Percentiles rank a stretch among this genome's conserved stretches.
Conservation (phyloP, 2,797 vertebrate species). For the Gallinago solitaria region DNA sequence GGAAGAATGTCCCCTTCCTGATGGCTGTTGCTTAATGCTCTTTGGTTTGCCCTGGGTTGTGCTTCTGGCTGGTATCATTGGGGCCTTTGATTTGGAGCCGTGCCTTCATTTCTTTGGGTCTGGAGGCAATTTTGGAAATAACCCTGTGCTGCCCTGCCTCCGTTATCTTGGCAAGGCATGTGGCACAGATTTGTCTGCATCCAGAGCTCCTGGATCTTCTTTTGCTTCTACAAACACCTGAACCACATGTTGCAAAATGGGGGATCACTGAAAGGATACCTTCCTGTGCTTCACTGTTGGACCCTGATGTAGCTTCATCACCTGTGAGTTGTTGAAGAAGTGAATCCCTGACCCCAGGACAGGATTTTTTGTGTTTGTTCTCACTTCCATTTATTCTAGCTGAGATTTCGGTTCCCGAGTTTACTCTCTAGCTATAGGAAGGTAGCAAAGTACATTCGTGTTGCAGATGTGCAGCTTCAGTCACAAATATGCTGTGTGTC, state of each 20-base stretch:
- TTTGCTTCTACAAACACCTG: not conserved
- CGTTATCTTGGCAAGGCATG: fast-evolving
- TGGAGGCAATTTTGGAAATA: not conserved
- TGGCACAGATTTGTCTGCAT: not conserved
- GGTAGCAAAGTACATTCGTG: not conserved
- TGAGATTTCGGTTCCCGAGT: not conserved
- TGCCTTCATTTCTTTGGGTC: not conserved
- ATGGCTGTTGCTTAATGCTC: not conserved
- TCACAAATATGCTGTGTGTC: not conserved
- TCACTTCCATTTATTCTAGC: not conserved
- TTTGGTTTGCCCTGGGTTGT: not conserved
- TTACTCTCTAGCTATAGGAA: not conserved
- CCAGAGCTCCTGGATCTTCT: not conserved
- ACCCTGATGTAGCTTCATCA: not conserved
- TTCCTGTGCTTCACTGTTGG: not conserved
- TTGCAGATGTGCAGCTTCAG: not conserved
- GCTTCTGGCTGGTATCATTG: not conserved
- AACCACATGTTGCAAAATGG: not conserved
- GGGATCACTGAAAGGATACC: not conserved
- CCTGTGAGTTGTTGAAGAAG: not conserved
- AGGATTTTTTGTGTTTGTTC: not conserved
- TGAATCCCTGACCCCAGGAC: not conserved
- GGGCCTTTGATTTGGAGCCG: not conserved
- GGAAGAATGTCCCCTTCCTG: not conserved
- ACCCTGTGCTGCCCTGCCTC: not conserved